Base-by-base conservation (phyloP, 2,888 invertebrate genomes). In the Digitonthophagus gazella region DNA sequence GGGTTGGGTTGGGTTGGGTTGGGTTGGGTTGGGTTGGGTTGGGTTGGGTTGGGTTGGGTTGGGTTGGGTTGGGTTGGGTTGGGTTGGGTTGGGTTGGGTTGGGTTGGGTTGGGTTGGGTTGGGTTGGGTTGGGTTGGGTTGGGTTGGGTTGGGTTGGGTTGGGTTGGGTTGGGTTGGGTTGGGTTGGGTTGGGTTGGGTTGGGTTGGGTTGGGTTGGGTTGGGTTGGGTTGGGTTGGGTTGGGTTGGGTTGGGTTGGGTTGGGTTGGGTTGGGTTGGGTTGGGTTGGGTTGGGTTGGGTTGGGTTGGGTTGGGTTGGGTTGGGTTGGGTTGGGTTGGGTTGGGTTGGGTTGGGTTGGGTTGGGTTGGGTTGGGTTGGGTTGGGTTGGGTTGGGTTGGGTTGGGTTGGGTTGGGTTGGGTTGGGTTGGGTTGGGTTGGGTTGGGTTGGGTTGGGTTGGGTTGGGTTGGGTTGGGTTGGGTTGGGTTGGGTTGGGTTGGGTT, bases 271-370 rank as follows among this genome's bases (percentile, higher is more conserved):
- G n/a, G 54, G 54, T 44, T 44, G n/a, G 54, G 54, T 44, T 44
- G 54, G 54, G 54, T 44, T n/a, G 54, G 54, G 54, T 44, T 6
- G 58, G n/a, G 58, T n/a, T n/a, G n/a, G n/a, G n/a, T n/a, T n/a
- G 58, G n/a, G n/a, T 58, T 6, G 58, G 54, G 54, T 44, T 44
- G 54, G 54, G 54, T 44, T 44, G 54, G 54, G 54, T 44, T 44
- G 54, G 54, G 54, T 44, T 44, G 54, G 54, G 54, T 44, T 44
- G 54, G 54, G 54, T 44, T 44, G 54, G 54, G 54, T 44, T 44
- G 54, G 54, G 54, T 44, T 44, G 54, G 54, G 54, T 44, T 44
- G 54, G 54, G 54, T 44, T 44, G 54, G 54, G 54, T 44, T 44
- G 54, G 54, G n/a, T 14, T 11, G n/a, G n/a, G n/a, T n/a, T n/a